These are phyloP conservation scores for Campylomormyrus tamandua DNA, from an alignment of 2,113 vertebrate genomes.

Conservation along the genomic window DNA sequence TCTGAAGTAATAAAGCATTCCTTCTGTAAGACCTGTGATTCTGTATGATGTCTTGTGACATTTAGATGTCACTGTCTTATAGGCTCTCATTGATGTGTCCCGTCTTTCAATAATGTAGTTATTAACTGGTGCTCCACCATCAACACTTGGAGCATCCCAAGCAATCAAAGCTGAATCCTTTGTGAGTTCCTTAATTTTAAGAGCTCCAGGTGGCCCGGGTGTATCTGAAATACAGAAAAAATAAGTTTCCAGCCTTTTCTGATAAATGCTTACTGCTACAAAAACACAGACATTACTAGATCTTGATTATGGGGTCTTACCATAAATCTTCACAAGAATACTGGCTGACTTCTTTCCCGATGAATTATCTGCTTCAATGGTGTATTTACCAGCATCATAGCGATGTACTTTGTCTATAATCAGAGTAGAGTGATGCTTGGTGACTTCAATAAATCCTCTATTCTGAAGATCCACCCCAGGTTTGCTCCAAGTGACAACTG, in stretches of 20 bases:
- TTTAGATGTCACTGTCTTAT: constrained; percentile 90
- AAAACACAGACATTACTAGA: neutral
- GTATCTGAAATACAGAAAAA: constrained; percentile 66
- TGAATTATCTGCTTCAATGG: constrained; percentile 84
- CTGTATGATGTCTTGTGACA: constrained; percentile 90
- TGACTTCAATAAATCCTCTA: constrained; percentile 87
- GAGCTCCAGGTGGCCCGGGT: constrained; percentile 81
- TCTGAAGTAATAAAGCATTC: constrained; percentile 91
- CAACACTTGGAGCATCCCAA: constrained; percentile 87
- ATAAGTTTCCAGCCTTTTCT: neutral
- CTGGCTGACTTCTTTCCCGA: constrained; percentile 90
- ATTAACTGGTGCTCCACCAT: constrained; percentile 89
- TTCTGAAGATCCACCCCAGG: constrained; percentile 77
- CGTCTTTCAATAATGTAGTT: constrained; percentile 94
- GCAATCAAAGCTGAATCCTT: constrained; percentile 83
- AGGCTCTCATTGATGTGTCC: constrained; percentile 95
- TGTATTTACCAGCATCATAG: constrained; percentile 93
- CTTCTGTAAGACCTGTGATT: constrained; percentile 81
- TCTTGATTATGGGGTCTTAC: constrained; percentile 56
- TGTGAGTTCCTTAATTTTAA: constrained; percentile 85
- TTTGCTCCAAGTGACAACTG: constrained; percentile 84
- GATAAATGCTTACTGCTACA: neutral
- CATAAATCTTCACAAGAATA: constrained; percentile 90
- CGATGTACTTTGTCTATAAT: constrained; percentile 93
- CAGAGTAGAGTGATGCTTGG: constrained; percentile 75